These are phyloP conservation scores for Gymnocephalus cernua DNA, from an alignment of 2,113 vertebrate genomes.

Conservation along the genomic window DNA sequence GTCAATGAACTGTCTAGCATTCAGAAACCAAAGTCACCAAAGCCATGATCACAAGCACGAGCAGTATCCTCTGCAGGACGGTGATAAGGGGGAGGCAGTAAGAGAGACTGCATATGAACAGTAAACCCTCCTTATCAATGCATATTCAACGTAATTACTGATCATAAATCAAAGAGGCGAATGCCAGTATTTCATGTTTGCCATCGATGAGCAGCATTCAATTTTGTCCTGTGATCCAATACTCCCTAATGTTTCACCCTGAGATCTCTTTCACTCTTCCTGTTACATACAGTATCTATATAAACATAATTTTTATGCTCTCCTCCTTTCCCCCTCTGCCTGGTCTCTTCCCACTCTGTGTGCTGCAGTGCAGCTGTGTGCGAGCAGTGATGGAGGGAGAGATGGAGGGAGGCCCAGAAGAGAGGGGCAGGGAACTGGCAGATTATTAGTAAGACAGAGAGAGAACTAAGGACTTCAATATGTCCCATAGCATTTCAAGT, in stretches of 20 bases:
- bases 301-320: background rate
- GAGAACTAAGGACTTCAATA: conserved; percentile 77
- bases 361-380: conserved; percentile 67
- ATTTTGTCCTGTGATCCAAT: conserved; percentile 42
- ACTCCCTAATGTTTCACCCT: conserved; percentile 3
- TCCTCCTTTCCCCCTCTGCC: background rate
- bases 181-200: conserved; percentile 19
- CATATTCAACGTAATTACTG: conserved; percentile 44
- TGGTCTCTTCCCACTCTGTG: conserved; percentile 24
- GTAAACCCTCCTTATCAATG: conserved; percentile 47
- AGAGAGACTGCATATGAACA: conserved; percentile 39
- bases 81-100: conserved; percentile 52
- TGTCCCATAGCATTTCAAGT: conserved; percentile 72
- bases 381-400: conserved; percentile 63
- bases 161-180: conserved; percentile 44
- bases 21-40: conserved; percentile 69
- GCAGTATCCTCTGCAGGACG: conserved; percentile 48
- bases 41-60: conserved; percentile 75
- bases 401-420: conserved; percentile 71
- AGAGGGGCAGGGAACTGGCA: conserved; percentile 67
- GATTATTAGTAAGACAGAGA: conserved; percentile 68
- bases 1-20: conserved; percentile 59
- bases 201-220: conserved; percentile 15
- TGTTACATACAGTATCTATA: conserved; percentile 25
- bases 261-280: conserved; percentile 24